Evolutionary conservation across 2,797 vertebrate genomes (phyloP), one percentile per base, ranked within the genome.

Genomic region (Phoeniculus purpureus): DNA sequence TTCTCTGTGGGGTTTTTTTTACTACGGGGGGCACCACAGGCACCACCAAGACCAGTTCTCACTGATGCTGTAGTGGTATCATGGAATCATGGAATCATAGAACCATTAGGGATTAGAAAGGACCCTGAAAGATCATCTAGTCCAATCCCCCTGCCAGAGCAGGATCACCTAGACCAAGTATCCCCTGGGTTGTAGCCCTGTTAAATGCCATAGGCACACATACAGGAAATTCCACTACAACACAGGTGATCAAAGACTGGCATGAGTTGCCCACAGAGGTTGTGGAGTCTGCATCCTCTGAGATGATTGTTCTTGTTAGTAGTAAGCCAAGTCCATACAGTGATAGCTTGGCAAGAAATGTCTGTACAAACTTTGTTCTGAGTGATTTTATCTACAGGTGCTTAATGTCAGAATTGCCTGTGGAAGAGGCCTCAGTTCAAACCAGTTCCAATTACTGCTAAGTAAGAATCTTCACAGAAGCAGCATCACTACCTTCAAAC

Each of bases 401-500:
- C 73, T 87, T 75, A 65, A 43, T 27, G 26, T 90, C 65, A 80
- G 29, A 89, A 85, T 22, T 50, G 27, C 22, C 60, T 47, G 15
- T 21, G 25, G 34, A 81, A 86, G 65, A 84, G 23, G 19, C 26
- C 32, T 78, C 32, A 68, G 37, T 54, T 54, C 61, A 81, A 87
- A 48, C 4, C 29, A 71, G 16, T 60, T 79, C 51, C 65, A 58
- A 55, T 67, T 48, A 78, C 4, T 43, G 68, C 20, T 50, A 79
- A 92, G 59, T 27, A 87, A 81, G 31, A 84, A 40, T 84, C 74
- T 80, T 84, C 65, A 85, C n/a, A 61, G 47, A 89, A 74, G 21
- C 60, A 90, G 14, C 31, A 82, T 64, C 23, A 6, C 14, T 87
- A 50, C 60, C 65, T 85, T 85, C 37, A 91, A 79, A 68, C 8